Conservation (phyloP, 2,888 invertebrate genomes). For the Hirtodrosophila alboralis region DNA sequence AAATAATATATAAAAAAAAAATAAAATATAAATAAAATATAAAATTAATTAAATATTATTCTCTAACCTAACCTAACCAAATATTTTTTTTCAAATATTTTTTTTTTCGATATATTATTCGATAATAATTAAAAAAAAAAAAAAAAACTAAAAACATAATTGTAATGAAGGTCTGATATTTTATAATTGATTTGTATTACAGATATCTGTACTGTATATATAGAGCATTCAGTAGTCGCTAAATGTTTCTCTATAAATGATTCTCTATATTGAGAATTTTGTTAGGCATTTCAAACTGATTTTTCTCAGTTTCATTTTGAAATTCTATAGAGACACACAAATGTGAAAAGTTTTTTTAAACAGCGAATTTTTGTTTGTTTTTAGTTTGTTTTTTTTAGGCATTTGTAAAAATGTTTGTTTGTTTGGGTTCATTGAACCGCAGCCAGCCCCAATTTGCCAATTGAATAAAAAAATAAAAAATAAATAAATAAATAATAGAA, state of each 20-base stretch:
- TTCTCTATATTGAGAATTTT: too few relatives aligned
- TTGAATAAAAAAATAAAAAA: constrained; percentile 35
- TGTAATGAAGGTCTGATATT: neutral
- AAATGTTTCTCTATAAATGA: too few relatives aligned
- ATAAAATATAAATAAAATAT: too few relatives aligned
- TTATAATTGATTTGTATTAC: too few relatives aligned
- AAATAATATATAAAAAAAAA: too few relatives aligned
- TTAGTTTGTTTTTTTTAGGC: constrained; percentile 25
- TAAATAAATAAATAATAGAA: constrained; percentile 16
- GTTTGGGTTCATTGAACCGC: constrained; percentile 72
- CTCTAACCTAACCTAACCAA: too few relatives aligned
- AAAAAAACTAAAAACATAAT: neutral
- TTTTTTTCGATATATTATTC: too few relatives aligned
- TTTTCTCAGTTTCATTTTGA: constrained; percentile 15
- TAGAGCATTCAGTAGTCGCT: constrained; percentile 1
- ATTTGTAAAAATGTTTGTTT: constrained; percentile 35
- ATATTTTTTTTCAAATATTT: too few relatives aligned
- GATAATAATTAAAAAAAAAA: too few relatives aligned
- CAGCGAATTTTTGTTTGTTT: constrained; percentile 4
- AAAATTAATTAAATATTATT: too few relatives aligned
- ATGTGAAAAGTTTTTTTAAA: neutral
- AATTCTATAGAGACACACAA: constrained; percentile 18
- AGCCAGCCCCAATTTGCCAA: constrained; percentile 62
- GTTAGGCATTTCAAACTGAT: constrained; percentile 27
- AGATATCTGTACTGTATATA: too few relatives aligned